These are phyloP conservation scores for Scaptomyza pallida DNA, from an alignment of 1,140 invertebrate species.

Conservation along the genomic window DNA sequence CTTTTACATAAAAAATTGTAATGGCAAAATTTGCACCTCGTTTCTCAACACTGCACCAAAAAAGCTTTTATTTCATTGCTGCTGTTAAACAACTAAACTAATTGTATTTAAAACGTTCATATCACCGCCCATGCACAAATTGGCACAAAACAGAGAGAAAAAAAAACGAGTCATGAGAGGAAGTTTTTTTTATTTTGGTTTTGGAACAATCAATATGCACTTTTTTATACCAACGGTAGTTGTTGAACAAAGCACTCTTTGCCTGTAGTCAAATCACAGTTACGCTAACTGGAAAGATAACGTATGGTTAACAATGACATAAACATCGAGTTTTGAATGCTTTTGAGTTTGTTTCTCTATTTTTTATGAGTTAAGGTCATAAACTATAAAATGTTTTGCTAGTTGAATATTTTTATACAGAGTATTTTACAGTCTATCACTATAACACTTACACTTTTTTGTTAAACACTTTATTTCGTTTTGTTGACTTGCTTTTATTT, in stretches of 20 bases:
- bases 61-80: not conserved
- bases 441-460: not conserved
- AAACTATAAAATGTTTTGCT: too few relatives aligned
- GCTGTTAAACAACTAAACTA: conserved; percentile 4
- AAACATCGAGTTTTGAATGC: too few relatives aligned
- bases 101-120: conserved; percentile 20
- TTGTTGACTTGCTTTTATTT: conserved; percentile 59
- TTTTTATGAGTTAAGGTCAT: too few relatives aligned
- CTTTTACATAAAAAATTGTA: conserved; percentile 17
- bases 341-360: too few relatives aligned
- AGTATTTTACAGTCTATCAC: too few relatives aligned
- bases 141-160: not conserved
- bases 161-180: not conserved
- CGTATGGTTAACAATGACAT: too few relatives aligned
- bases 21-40: conserved; percentile 20
- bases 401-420: not conserved
- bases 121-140: not conserved
- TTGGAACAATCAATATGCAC: not conserved
- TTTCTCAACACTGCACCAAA: conserved; percentile 20
- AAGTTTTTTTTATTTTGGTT: not conserved
- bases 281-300: too few relatives aligned
- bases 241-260: not conserved
- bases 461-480: conserved; percentile 10
- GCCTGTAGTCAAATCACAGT: not conserved
- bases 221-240: not conserved